phyloP scores from a whole-genome alignment of 2,797 vertebrate species.

The Pterois miles region DNA sequence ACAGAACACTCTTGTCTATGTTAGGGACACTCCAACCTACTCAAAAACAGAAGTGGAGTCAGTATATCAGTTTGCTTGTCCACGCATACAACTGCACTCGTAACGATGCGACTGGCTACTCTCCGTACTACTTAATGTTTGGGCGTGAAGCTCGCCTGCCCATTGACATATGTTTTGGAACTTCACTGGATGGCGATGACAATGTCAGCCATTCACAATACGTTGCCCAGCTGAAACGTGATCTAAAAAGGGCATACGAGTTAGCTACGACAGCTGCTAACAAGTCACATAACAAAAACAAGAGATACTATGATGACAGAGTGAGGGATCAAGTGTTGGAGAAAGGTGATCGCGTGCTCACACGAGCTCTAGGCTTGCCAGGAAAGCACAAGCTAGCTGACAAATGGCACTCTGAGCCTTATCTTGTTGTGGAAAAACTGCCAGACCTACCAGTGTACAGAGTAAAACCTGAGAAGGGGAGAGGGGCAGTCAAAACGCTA shows the following conservation, averaged over 20 bases:
- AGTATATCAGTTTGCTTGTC: neutral
- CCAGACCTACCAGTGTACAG: neutral
- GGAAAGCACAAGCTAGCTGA: neutral
- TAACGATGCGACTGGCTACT: constrained; percentile 4
- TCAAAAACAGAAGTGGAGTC: constrained; percentile 1
- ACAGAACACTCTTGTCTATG: neutral
- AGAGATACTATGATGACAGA: neutral
- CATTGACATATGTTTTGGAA: neutral
- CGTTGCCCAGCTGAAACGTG: neutral
- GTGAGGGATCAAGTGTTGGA: neutral
- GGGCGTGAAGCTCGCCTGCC: neutral
- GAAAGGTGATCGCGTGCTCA: neutral
- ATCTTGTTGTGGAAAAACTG: neutral
- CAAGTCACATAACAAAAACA: neutral
- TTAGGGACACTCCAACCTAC: neutral
- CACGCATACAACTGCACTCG: neutral
- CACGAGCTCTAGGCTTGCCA: neutral
- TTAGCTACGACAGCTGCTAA: neutral
- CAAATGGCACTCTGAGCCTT: neutral
- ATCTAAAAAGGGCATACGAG: neutral
- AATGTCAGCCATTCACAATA: neutral
- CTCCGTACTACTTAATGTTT: neutral
- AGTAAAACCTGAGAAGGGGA: neutral
- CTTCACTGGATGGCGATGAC: too few species aligned
- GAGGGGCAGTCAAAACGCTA: neutral